Percentiles rank a stretch among this genome's conserved stretches.
phyloP scores from a whole-genome alignment of 1,140 invertebrate species.

The Galleria mellonella region DNA sequence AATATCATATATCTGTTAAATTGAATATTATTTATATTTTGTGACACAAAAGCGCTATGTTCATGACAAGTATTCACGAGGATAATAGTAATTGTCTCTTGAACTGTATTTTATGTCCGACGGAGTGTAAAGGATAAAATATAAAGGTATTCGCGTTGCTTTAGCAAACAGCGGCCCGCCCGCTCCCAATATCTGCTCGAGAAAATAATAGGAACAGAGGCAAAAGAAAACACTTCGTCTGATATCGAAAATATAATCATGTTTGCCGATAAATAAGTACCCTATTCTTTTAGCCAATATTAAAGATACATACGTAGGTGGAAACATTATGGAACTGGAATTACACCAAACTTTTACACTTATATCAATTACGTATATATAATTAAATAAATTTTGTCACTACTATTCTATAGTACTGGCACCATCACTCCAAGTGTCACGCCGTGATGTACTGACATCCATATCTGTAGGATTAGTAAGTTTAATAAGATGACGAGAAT shows the following conservation, averaged over 20 bases:
- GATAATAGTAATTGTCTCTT: conserved; percentile 2
- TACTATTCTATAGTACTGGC: neutral
- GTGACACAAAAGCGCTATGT: neutral
- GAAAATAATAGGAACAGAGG: conserved; percentile 8
- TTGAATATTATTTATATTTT: too few relatives aligned
- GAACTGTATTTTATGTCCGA: conserved; percentile 14
- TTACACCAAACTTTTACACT: too few relatives aligned
- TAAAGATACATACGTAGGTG: neutral
- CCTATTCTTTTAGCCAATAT: too few relatives aligned
- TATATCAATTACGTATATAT: too few relatives aligned
- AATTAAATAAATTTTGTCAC: too few relatives aligned
- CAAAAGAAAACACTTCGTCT: conserved; percentile 5
- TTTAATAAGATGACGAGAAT: conserved; percentile 9
- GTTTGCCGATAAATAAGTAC: conserved; percentile 6
- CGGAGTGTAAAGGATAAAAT: conserved; percentile 18
- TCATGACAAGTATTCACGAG: conserved; percentile 2
- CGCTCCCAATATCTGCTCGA: conserved; percentile 11
- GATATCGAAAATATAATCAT: conserved; percentile 7
- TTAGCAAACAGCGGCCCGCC: conserved; percentile 12
- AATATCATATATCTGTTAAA: too few relatives aligned
- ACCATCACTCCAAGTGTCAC: conserved; percentile 1
- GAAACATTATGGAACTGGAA: too few relatives aligned
- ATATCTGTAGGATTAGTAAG: conserved; percentile 9
- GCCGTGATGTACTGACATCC: conserved; percentile 1
- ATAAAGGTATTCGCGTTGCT: conserved; percentile 15